These are phyloP conservation scores for Mylabris sibirica DNA, from an alignment of 2,888 invertebrate genomes.

Conservation along the genomic window DNA sequence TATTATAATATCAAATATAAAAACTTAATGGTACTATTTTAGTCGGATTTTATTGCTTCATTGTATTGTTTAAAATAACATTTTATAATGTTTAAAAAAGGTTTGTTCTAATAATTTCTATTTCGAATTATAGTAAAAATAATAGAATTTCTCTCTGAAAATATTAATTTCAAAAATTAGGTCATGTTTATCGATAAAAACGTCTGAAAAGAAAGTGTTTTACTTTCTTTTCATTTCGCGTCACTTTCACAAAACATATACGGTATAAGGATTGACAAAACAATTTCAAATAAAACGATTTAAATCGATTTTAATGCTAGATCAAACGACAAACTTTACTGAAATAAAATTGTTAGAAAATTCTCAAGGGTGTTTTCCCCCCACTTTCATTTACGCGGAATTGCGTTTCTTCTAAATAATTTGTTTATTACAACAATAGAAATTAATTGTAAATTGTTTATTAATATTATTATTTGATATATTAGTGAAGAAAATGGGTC, in stretches of 20 bases:
- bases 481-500: slow-evolving; percentile 54
- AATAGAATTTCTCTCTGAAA: background rate
- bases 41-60: background rate
- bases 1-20: background rate
- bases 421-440: background rate
- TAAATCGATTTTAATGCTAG: background rate
- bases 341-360: background rate
- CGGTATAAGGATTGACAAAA: too few species aligned
- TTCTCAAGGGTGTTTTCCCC: background rate
- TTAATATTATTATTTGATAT: background rate
- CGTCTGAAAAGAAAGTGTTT: slow-evolving; percentile 45
- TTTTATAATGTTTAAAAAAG: slow-evolving; percentile 7
- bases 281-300: too few species aligned
- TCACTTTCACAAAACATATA: slow-evolving; percentile 51
- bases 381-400: background rate
- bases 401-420: background rate
- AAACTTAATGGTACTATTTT: background rate
- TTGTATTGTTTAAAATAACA: slow-evolving; percentile 16
- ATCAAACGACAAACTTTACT: background rate
- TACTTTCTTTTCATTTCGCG: slow-evolving; percentile 50
- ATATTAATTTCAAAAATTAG: background rate
- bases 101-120: background rate
- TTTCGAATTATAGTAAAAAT: background rate
- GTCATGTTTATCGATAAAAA: background rate
- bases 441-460: background rate